These are phyloP conservation scores for Xestobium rufovillosum DNA, from an alignment of 2,888 invertebrate genomes.

Conservation along the genomic window DNA sequence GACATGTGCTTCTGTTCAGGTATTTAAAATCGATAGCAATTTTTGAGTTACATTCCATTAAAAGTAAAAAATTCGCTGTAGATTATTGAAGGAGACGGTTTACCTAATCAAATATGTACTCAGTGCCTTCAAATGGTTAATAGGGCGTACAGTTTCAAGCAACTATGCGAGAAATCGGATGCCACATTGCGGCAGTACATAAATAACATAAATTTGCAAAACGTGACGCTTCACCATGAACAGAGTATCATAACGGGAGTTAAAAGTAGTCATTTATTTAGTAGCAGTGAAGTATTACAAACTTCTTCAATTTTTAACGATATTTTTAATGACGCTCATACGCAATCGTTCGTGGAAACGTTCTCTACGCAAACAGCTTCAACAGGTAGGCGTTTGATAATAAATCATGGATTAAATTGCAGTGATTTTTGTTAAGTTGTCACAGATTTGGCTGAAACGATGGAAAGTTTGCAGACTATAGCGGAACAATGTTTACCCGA, in stretches of 20 bases:
- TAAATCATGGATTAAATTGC: conserved; percentile 3
- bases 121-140: conserved; percentile 40
- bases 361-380: conserved; percentile 34
- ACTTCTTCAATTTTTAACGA: conserved; percentile 39
- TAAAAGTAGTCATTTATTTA: conserved; percentile 34
- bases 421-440: conserved; percentile 22
- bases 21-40: conserved; percentile 19
- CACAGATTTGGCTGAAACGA: conserved; percentile 40
- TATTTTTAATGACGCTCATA: conserved; percentile 38
- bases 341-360: conserved; percentile 37
- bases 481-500: conserved; percentile 42
- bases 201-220: conserved; percentile 29
- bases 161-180: conserved; percentile 41
- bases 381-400: conserved; percentile 28
- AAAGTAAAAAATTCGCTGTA: too few species aligned
- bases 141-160: conserved; percentile 39
- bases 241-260: conserved; percentile 28
- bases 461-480: conserved; percentile 41
- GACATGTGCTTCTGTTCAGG: conserved; percentile 39
- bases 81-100: conserved; percentile 40
- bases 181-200: conserved; percentile 36
- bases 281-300: conserved; percentile 35
- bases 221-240: conserved; percentile 25
- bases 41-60: not conserved
- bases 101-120: conserved; percentile 39